These are phyloP conservation scores for Coremacera marginata DNA, from an alignment of 2,888 invertebrate genomes.

Conservation along the genomic window DNA sequence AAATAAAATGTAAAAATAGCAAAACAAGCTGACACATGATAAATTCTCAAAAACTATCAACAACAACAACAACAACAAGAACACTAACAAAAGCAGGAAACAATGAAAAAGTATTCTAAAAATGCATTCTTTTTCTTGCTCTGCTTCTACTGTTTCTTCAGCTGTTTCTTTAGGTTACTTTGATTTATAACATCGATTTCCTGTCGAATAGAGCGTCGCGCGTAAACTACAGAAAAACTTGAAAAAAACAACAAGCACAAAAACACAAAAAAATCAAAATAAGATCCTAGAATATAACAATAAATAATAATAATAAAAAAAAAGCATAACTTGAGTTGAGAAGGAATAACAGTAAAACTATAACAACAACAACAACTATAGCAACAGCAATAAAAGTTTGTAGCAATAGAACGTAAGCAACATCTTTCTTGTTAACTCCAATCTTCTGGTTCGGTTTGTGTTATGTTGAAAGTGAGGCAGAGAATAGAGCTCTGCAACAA, in stretches of 20 bases:
- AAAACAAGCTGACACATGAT: constrained; percentile 36
- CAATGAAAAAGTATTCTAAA: background rate
- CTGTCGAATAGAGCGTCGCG: constrained; percentile 42
- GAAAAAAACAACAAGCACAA: constrained; percentile 42
- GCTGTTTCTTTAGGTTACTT: constrained; percentile 25
- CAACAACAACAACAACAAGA: background rate
- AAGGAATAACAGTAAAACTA: constrained; percentile 26
- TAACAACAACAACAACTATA: constrained; percentile 30
- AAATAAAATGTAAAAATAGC: constrained; percentile 5
- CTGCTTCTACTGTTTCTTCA: background rate
- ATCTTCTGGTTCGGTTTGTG: constrained; percentile 11
- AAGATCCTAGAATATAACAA: background rate
- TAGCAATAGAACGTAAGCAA: constrained; percentile 6
- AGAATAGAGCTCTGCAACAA: background rate
- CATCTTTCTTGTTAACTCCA: background rate
- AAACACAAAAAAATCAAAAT: constrained; percentile 10
- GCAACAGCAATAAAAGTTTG: constrained; percentile 28
- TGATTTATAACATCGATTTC: constrained; percentile 53
- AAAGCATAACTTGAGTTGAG: background rate
- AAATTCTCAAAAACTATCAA: constrained; percentile 10
- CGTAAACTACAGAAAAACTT: background rate
- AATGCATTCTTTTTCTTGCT: background rate
- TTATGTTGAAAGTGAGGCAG: background rate
- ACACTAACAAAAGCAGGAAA: constrained; percentile 3
- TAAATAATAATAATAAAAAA: background rate